These are phyloP conservation scores for Pterocles burchelli DNA, from an alignment of 2,113 vertebrate species.

Conservation along the genomic window DNA sequence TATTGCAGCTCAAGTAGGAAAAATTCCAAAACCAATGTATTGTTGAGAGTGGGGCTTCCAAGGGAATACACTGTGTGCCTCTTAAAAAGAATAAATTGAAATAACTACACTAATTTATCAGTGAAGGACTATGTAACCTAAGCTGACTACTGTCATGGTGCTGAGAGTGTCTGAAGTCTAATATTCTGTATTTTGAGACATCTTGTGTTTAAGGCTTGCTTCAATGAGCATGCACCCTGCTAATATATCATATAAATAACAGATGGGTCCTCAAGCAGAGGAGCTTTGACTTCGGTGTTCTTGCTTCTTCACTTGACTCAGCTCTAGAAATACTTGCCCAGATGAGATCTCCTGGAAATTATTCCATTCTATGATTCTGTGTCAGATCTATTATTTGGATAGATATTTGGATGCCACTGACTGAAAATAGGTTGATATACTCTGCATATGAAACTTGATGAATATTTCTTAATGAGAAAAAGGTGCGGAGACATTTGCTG, in stretches of 20 bases:
- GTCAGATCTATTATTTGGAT: background rate
- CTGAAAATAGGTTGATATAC: background rate
- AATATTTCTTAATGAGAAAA: background rate
- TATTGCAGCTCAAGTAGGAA: constrained; percentile 18
- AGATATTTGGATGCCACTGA: background rate
- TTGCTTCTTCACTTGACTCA: background rate
- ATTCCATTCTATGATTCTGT: background rate
- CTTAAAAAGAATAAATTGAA: constrained; percentile 37
- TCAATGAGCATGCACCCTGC: background rate
- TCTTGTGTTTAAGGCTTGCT: background rate
- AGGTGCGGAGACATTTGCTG: background rate
- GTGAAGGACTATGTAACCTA: background rate
- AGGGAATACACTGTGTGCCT: background rate
- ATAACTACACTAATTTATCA: constrained; percentile 12
- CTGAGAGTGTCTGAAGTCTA: background rate
- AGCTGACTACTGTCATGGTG: background rate
- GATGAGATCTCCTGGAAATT: background rate
- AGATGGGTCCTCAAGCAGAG: background rate
- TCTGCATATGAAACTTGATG: background rate
- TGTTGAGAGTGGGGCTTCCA: background rate
- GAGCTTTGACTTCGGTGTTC: background rate
- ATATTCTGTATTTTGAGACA: background rate
- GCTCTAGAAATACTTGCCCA: background rate
- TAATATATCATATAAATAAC: background rate
- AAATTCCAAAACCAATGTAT: constrained; percentile 14